These are phyloP conservation scores for Melospiza georgiana DNA, from an alignment of 2,113 vertebrate genomes.

Conservation along the genomic window DNA sequence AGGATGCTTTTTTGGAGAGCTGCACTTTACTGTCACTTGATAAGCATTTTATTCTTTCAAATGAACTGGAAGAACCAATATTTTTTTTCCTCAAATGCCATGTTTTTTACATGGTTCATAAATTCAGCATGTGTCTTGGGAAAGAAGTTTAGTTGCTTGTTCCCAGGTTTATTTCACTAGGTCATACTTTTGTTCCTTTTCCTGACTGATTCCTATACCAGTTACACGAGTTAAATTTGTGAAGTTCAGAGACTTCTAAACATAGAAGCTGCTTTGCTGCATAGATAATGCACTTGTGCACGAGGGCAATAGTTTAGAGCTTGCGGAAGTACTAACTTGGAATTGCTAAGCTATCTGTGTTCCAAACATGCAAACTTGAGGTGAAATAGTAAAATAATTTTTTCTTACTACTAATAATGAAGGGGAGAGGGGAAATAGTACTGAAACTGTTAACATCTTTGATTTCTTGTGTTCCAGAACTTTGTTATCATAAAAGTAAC, in stretches of 20 bases:
- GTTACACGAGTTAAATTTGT: neutral
- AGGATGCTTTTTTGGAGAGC: neutral
- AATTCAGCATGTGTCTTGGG: neutral
- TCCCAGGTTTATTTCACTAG: neutral
- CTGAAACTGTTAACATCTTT: neutral
- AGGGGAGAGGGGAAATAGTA: neutral
- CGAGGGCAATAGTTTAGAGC: neutral
- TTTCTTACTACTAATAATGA: neutral
- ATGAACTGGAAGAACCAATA: neutral
- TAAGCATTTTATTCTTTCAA: neutral
- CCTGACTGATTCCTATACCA: neutral
- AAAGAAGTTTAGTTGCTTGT: neutral
- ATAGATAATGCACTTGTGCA: fast-evolving
- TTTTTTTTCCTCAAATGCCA: neutral
- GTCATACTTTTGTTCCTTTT: neutral
- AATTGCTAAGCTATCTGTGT: neutral
- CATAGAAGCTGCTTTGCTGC: neutral
- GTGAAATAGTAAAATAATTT: neutral
- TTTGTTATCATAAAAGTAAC: neutral
- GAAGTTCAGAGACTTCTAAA: neutral
- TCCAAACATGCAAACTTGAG: neutral
- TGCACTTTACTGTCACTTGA: neutral
- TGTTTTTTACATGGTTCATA: neutral
- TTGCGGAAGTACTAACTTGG: neutral
- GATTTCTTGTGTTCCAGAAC: neutral